Evolutionary conservation across 2,888 invertebrate species (phyloP), one percentile per base, ranked within the genome.

Genomic region (Sphinx pinastri): DNA sequence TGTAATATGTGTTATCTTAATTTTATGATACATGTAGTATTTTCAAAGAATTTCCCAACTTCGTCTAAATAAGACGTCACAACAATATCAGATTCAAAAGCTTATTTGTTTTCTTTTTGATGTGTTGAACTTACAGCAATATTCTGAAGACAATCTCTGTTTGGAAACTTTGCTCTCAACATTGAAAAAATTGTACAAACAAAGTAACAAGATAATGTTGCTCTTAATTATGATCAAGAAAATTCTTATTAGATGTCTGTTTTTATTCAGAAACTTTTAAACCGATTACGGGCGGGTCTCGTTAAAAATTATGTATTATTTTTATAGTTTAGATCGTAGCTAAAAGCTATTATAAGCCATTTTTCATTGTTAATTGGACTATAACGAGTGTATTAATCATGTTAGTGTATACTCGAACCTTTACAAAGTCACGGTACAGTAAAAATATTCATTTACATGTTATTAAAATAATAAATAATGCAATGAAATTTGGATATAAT

Each of bases 121-220:
- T 49, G 5, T 16, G 19, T 13, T 12, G 49, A 49, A 19, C 11
- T 19, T 13, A 19, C 11, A 19, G 2, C 25, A 19, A 63, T 63
- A 7, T 63, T 49, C 16, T 49, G 49, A 63, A 12, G 12, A 16
- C 45, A 60, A 63, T 47, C 13, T 63, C 2, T 49, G 12, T 47
- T 49, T 63, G 13, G 49, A 47, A 49, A 63, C 63, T 63, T 63
- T 16, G 47, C 49, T 49, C 49, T 63, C 7, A 63, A 63, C 19
- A 63, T 19, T 49, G 47, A 63, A 63, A 63, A 63, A 63, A 47
- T 49, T 12, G 47, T 14, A 63, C 60, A 63, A 47, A 16, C 60
- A 63, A 47, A 63, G 12, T 63, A 47, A 63, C 47, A 63, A 49
- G 63, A 63, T 63, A 63, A 63, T 63, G 63, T 49, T 63, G 49